These are phyloP conservation scores for Chirona hameri DNA, from an alignment of 2,888 invertebrate species.

Conservation along the genomic window DNA sequence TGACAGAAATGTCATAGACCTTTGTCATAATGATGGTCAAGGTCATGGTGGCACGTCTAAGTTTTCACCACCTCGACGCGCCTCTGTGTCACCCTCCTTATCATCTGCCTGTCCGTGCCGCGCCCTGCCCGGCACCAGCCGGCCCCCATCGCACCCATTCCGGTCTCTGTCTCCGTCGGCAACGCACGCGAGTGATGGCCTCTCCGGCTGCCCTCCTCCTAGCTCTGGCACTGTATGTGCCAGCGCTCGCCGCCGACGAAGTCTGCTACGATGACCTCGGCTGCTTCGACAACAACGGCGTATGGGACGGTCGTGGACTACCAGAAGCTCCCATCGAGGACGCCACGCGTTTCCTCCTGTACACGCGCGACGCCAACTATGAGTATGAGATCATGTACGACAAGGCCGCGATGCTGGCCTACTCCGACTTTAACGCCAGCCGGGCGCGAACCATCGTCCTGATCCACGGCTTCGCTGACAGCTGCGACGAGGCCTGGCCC, in stretches of 20 bases:
- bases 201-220: slow-evolving; percentile 54
- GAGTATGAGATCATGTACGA: not conserved
- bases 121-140: too few species aligned
- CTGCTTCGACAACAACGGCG: not conserved
- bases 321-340: not conserved
- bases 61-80: too few species aligned
- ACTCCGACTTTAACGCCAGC: not conserved
- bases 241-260: slow-evolving; percentile 59
- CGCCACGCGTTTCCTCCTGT: slow-evolving; percentile 6
- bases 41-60: too few species aligned
- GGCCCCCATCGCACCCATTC: not conserved
- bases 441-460: not conserved
- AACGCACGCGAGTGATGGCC: not conserved
- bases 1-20: too few species aligned
- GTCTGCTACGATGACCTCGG: slow-evolving; percentile 54
- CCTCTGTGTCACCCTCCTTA: too few species aligned
- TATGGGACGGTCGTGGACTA: not conserved
- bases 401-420: not conserved
- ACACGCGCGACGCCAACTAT: not conserved
- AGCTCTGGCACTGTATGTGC: slow-evolving; percentile 31
- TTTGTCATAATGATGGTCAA: too few species aligned
- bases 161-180: not conserved
- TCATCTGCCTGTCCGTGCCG: too few species aligned
- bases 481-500: not conserved
- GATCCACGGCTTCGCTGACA: slow-evolving; percentile 8